These are phyloP conservation scores for Morpho deidamia DNA, from an alignment of 2,888 invertebrate genomes.

Conservation along the genomic window DNA sequence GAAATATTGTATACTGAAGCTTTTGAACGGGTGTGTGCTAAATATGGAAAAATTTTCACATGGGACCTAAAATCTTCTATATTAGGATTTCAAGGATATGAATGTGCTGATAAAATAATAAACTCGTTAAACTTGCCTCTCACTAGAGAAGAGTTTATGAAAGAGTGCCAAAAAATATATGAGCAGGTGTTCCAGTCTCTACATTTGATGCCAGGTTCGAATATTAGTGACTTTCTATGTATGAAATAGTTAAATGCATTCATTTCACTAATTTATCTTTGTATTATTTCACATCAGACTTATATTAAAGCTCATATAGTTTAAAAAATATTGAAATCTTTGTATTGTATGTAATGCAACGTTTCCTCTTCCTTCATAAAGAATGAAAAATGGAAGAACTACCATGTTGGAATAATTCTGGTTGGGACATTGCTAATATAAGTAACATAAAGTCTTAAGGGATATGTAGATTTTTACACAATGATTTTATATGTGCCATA, in stretches of 20 bases:
- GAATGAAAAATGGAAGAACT: no score
- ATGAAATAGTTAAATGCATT: neutral
- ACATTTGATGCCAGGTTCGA: conserved; percentile 84
- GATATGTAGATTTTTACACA: no score
- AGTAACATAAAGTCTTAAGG: no score
- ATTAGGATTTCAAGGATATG: conserved; percentile 83
- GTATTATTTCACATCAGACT: no score
- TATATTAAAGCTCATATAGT: no score
- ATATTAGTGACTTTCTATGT: neutral
- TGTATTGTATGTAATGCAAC: no score
- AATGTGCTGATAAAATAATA: conserved; percentile 80
- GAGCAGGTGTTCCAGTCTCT: conserved; percentile 79
- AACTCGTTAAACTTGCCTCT: conserved; percentile 80
- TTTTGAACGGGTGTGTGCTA: conserved; percentile 81
- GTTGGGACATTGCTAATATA: no score
- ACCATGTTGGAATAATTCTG: no score
- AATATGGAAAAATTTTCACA: conserved; percentile 85
- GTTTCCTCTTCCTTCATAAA: no score
- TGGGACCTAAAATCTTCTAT: conserved; percentile 86
- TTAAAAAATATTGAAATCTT: no score
- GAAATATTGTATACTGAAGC: conserved; percentile 86
- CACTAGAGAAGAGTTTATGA: conserved; percentile 81
- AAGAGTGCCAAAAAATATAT: conserved; percentile 71
- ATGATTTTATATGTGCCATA: no score
- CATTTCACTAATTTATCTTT: no score